Evolutionary conservation across 2,113 vertebrate species (phyloP).

Genomic region (Balaeniceps rex): DNA sequence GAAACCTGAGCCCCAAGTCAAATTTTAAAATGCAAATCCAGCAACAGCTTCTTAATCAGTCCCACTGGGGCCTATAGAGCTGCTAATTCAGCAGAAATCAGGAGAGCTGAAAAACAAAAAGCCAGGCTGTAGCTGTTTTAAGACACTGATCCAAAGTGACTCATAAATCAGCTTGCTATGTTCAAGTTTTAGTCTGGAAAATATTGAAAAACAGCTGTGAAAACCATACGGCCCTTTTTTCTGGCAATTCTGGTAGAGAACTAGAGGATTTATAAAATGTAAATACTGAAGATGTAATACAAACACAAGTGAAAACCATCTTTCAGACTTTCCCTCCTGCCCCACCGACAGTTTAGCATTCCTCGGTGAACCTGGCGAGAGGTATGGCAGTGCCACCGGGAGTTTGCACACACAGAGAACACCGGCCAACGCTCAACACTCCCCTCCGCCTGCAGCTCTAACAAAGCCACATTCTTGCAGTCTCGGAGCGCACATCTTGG

Average conservation of each 20-base stretch:
- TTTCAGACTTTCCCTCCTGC: slow-evolving; percentile 49
- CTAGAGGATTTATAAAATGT: slow-evolving; percentile 67
- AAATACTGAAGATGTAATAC: slow-evolving; percentile 58
- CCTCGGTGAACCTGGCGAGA: slow-evolving; percentile 21
- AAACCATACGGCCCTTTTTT: slow-evolving; percentile 71
- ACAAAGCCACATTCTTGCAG: not conserved
- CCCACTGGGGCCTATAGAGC: slow-evolving; percentile 81
- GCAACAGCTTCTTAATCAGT: slow-evolving; percentile 86
- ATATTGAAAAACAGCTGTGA: slow-evolving; percentile 82
- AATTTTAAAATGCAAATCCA: slow-evolving; percentile 83
- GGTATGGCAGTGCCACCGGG: not conserved
- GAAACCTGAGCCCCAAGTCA: slow-evolving; percentile 71
- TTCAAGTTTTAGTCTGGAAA: slow-evolving; percentile 84
- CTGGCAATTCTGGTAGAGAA: slow-evolving; percentile 45
- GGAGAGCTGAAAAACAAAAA: slow-evolving; percentile 89
- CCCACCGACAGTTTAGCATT: slow-evolving; percentile 36
- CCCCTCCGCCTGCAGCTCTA: not conserved
- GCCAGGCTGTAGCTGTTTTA: slow-evolving; percentile 81
- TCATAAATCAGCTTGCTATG: slow-evolving; percentile 89
- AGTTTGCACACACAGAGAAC: slow-evolving; percentile 29
- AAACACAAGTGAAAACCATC: slow-evolving; percentile 65
- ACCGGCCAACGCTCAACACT: not conserved
- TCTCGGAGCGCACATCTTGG: not conserved
- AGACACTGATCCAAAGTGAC: slow-evolving; percentile 89
- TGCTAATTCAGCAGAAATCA: slow-evolving; percentile 97